Evolutionary conservation across 2,113 vertebrate genomes (phyloP).

Genomic region (Enhydra lutris): DNA sequence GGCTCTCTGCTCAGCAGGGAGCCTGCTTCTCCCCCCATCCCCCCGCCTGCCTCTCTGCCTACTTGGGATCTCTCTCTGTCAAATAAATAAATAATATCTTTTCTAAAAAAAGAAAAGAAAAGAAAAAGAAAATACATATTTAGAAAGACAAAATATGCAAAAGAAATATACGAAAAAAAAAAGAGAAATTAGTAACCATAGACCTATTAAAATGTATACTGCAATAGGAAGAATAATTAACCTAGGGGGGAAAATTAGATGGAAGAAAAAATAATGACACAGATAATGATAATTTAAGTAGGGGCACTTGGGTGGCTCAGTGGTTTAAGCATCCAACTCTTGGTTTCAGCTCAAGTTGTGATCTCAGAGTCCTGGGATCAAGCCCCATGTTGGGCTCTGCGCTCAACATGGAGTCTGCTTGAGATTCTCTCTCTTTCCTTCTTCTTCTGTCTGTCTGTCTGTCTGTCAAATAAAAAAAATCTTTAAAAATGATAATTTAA

Average conservation of each 20-base stretch:
- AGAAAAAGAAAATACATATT: not conserved
- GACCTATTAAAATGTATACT: not conserved
- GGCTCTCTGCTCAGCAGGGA: no score
- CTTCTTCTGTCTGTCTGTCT: not conserved
- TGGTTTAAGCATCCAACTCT: not conserved
- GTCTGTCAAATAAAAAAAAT: not conserved
- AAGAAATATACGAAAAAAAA: not conserved
- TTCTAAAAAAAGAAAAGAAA: no score
- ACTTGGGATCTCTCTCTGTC: no score
- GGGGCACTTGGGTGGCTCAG: not conserved
- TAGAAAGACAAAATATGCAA: not conserved
- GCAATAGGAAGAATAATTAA: not conserved
- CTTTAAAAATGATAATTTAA: not conserved
- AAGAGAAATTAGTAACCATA: not conserved
- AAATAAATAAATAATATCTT: no score
- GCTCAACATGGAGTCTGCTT: not conserved
- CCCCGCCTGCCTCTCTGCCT: no score
- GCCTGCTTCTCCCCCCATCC: no score
- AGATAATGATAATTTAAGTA: not conserved
- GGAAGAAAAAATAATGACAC: not conserved
- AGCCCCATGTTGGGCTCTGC: not conserved
- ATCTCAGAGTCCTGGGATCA: not conserved
- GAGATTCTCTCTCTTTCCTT: not conserved
- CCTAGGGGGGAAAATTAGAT: not conserved
- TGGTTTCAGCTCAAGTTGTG: not conserved